phyloP scores from a whole-genome alignment of 2,113 vertebrate genomes.

The Archocentrus centrarchus region DNA sequence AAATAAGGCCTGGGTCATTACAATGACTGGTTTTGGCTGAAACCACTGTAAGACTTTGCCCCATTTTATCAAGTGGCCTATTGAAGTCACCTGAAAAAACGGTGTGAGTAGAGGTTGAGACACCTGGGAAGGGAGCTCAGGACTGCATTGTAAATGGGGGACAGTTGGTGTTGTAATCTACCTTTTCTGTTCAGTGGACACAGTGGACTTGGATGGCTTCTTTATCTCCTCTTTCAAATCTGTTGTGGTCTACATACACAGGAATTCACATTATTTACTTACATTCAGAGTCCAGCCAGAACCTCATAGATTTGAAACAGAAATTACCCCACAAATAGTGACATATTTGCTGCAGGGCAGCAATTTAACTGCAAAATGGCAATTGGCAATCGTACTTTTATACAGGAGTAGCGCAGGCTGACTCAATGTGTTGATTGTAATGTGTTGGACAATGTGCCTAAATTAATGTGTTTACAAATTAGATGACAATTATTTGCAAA shows the following conservation, averaged over 20 bases:
- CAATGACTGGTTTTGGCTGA: too few species aligned
- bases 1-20: too few species aligned
- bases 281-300: not conserved
- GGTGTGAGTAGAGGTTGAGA: too few species aligned
- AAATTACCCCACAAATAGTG: not conserved
- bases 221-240: not conserved
- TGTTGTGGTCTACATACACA: not conserved
- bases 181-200: too few species aligned
- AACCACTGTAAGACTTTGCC: too few species aligned
- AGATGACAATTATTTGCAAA: not conserved
- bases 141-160: too few species aligned
- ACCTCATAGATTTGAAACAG: not conserved
- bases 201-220: too few species aligned
- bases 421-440: not conserved
- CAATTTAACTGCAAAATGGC: not conserved
- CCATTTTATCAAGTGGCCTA: too few species aligned
- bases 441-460: not conserved
- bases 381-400: not conserved
- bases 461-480: not conserved
- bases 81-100: too few species aligned
- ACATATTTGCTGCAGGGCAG: not conserved
- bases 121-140: too few species aligned
- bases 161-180: too few species aligned
- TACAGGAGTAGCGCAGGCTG: not conserved
- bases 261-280: constrained; percentile 1